phyloP scores from a whole-genome alignment of 1,140 invertebrate genomes.

The Bradysia coprophila region DNA sequence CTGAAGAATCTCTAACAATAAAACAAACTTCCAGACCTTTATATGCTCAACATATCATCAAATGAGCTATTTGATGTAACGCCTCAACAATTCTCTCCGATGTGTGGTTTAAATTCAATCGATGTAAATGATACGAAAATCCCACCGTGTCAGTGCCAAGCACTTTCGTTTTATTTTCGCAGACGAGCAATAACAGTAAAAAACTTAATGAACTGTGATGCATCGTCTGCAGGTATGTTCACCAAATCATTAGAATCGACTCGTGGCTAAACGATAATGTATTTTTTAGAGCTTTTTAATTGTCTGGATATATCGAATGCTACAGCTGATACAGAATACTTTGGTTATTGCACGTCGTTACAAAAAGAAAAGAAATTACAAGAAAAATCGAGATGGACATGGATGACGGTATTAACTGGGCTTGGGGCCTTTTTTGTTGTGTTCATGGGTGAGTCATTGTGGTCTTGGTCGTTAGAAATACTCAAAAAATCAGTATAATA shows the following conservation, averaged over 20 bases:
- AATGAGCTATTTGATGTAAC: conserved; percentile 21
- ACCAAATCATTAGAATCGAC: background rate
- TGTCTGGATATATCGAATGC: background rate
- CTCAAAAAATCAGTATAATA: background rate
- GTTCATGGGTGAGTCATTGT: conserved; percentile 14
- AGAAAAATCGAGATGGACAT: conserved; percentile 18
- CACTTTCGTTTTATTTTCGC: background rate
- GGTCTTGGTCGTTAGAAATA: background rate
- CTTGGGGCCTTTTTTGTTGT: conserved; percentile 25
- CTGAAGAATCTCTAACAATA: too few species aligned
- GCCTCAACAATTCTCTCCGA: conserved; percentile 18
- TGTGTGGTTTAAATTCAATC: conserved; percentile 25
- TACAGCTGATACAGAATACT: conserved; percentile 3
- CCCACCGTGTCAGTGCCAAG: conserved; percentile 1
- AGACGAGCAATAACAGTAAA: background rate
- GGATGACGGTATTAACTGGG: conserved; percentile 24
- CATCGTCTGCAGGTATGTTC: background rate
- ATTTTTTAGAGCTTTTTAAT: background rate
- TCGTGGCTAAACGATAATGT: background rate
- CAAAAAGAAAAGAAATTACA: background rate
- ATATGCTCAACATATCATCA: conserved; percentile 25
- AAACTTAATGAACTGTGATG: background rate
- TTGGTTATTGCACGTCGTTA: conserved; percentile 14
- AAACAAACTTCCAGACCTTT: conserved; percentile 12
- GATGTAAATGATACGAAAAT: conserved; percentile 17